Evolutionary conservation across 2,113 vertebrate species (phyloP), one percentile per base, ranked within the genome.

Genomic region (Proteles cristata): DNA sequence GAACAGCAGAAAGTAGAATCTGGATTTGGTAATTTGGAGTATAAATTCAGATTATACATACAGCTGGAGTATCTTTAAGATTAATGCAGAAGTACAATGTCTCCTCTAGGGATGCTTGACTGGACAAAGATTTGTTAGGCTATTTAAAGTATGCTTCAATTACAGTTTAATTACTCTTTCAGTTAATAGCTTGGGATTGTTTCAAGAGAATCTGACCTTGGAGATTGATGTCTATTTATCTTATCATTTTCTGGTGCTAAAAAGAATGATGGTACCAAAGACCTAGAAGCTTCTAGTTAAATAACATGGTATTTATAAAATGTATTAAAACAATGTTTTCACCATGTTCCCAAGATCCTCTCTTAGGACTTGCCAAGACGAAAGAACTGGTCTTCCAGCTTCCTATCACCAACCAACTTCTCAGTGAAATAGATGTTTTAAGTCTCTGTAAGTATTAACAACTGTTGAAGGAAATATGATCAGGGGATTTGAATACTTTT

Each of bases 171-270:
- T 88, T 95, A 97, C 50, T 87, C 71, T 92, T 80, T 85, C 25
- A 93, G 58, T 81, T 92, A 91, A 93, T 84, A n/a, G 95, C 4
- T n/a, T 92, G 94, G 87, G 15, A 84, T 77, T 96, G 63, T 92
- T 96, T 96, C 50, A 69, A 91, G 90, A 94, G 69, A 90, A 82
- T 89, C n/a, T 96, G 80, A 96, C 96, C 93, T 96, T 94, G 66
- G 92, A 91, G 74, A 76, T 77, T 90, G 63, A 88, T 96, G 28
- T 95, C 88, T 92, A 66, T 95, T 96, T 97, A 82, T 80, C 55
- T 84, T 65, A 84, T 23, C 45, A 74, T 92, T 48, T 85, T 89
- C 87, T 68, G n/a, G 14, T 96, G 79, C 50, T 87, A 83, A 95
- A 97, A 90, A 63, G 53, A 89, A 73, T 33, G 17, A 11, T 31